Evolutionary conservation across 92 coral and sea anemone genomes (phyloP).

Genomic region (Pocillopora meandrina): DNA sequence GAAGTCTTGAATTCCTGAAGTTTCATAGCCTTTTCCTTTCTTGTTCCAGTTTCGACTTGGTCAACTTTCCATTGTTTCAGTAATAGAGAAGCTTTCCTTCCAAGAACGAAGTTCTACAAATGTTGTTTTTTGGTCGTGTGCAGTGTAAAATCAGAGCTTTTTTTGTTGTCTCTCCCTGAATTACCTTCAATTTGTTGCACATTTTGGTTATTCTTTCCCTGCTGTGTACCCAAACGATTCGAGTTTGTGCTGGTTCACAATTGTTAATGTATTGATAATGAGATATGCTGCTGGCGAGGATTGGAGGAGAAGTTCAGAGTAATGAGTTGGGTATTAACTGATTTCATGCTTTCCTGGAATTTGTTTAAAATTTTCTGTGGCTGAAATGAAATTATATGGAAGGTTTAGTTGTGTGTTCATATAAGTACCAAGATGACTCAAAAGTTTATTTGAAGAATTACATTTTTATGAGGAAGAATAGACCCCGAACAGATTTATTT

Average conservation of each 20-base stretch:
- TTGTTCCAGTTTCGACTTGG: constrained; percentile 30
- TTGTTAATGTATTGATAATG: not conserved
- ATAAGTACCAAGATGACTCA: no score
- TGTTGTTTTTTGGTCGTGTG: not conserved
- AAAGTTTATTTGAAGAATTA: no score
- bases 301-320: no score
- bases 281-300: no score
- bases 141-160: not conserved
- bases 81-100: constrained; percentile 28
- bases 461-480: no score
- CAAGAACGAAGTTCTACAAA: constrained; percentile 15
- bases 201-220: not conserved
- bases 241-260: not conserved
- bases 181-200: not conserved
- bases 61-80: constrained; percentile 17
- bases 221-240: not conserved
- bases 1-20: constrained; percentile 20
- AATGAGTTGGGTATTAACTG: no score
- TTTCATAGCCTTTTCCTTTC: not conserved
- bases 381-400: no score
- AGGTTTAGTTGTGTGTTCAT: not conserved
- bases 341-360: not conserved
- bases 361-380: not conserved
- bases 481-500: no score
- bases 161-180: not conserved